These are phyloP conservation scores for Orthonevra nobilis DNA, from an alignment of 2,888 invertebrate species.

Conservation along the genomic window DNA sequence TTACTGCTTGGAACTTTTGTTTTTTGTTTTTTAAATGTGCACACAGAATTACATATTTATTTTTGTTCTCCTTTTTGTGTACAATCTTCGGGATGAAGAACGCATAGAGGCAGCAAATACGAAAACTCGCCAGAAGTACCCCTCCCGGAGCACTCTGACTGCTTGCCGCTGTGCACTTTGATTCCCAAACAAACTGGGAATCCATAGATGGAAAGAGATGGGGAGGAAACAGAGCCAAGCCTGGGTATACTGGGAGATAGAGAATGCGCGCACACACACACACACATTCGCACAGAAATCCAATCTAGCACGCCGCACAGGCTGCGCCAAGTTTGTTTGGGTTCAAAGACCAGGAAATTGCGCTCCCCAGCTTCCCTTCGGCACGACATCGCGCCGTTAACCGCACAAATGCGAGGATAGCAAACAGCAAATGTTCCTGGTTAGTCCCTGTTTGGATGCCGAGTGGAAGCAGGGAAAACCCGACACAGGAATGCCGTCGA, in stretches of 20 bases:
- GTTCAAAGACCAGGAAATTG: constrained; percentile 73
- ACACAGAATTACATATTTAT: constrained; percentile 17
- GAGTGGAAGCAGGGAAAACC: too few species aligned
- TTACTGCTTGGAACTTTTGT: too few species aligned
- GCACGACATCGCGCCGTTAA: constrained; percentile 15
- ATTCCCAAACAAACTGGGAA: constrained; percentile 38
- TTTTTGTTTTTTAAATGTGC: constrained; percentile 9
- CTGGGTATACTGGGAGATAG: constrained; percentile 5
- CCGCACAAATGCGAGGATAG: constrained; percentile 40
- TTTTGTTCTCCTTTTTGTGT: constrained; percentile 33
- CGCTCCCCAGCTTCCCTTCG: constrained; percentile 42
- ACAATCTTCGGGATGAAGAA: constrained; percentile 14
- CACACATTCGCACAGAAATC: neutral
- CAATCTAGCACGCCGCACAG: constrained; percentile 8
- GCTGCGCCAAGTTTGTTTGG: constrained; percentile 71
- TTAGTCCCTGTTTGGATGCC: too few species aligned
- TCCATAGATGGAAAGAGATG: neutral
- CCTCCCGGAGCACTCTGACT: constrained; percentile 4
- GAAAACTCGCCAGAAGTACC: constrained; percentile 33
- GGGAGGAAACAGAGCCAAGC: neutral
- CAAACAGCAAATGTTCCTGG: constrained; percentile 15
- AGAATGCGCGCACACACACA: constrained; percentile 48
- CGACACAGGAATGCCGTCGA: too few species aligned
- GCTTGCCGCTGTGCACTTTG: constrained; percentile 36
- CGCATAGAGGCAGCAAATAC: constrained; percentile 6